Evolutionary conservation across 2,888 invertebrate genomes (phyloP).

Genomic region (Ferrisia virgata): DNA sequence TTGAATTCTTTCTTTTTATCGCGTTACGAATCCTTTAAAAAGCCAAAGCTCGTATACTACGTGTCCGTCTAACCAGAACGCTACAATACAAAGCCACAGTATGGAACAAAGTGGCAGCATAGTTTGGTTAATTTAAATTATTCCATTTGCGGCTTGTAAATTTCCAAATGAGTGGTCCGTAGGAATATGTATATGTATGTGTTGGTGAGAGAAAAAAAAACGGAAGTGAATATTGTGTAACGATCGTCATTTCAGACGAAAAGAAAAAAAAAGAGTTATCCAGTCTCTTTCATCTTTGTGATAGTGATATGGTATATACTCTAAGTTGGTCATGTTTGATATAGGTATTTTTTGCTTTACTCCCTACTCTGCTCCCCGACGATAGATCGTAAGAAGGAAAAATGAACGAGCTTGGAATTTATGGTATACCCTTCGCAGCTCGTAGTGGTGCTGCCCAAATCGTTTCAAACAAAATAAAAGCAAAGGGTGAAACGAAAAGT

Average conservation of each 20-base stretch:
- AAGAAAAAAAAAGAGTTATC: not conserved
- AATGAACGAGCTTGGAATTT: too few relatives aligned
- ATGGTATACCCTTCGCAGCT: too few relatives aligned
- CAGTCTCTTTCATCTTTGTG: not conserved
- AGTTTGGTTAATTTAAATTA: not conserved
- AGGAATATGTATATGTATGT: too few relatives aligned
- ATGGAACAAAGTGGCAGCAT: too few relatives aligned
- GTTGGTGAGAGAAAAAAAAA: too few relatives aligned
- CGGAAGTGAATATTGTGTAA: not conserved
- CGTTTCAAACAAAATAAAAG: not conserved
- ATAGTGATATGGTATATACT: too few relatives aligned
- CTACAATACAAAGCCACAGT: too few relatives aligned
- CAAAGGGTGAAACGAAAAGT: not conserved
- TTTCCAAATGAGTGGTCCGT: not conserved
- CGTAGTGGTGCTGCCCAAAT: too few relatives aligned
- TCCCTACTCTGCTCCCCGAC: too few relatives aligned
- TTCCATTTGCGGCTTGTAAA: not conserved
- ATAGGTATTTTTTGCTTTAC: too few relatives aligned
- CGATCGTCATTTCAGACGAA: not conserved
- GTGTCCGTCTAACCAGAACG: not conserved
- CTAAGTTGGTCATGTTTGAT: too few relatives aligned
- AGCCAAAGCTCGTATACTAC: not conserved
- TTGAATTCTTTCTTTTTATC: not conserved
- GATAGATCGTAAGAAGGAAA: too few relatives aligned
- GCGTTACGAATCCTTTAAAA: not conserved